Conservation (phyloP, 2,797 vertebrate species). For the Dendrocincla fuliginosa region DNA sequence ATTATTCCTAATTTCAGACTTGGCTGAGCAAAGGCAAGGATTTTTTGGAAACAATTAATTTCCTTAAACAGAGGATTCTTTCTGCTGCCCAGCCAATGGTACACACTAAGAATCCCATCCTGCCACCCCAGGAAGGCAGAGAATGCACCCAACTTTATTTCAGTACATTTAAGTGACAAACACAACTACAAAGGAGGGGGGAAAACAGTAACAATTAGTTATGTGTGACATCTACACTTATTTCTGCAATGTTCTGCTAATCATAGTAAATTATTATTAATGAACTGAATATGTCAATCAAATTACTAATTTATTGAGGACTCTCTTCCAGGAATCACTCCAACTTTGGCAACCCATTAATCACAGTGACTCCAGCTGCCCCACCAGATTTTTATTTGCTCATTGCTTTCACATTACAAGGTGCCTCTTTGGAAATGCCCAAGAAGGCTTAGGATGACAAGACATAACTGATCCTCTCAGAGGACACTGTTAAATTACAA, state of each 20-base stretch:
- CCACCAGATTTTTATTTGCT: neutral
- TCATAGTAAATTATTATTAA: neutral
- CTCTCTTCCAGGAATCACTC: conserved; percentile 32
- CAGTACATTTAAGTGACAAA: neutral
- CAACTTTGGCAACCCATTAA: conserved; percentile 48
- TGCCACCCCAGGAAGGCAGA: neutral
- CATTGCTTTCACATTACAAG: neutral
- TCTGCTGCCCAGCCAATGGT: neutral
- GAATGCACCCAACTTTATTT: neutral
- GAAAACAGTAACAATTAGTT: neutral
- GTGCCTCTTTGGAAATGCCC: neutral
- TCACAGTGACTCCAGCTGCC: conserved; percentile 78
- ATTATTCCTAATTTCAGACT: neutral
- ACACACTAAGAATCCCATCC: neutral
- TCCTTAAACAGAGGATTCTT: neutral
- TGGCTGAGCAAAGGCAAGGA: neutral
- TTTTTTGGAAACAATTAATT: neutral
- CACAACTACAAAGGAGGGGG: neutral
- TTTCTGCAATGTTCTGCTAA: neutral
- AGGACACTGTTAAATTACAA: neutral
- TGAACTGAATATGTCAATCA: neutral
- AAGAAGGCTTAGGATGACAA: neutral
- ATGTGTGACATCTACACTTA: neutral
- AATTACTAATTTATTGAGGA: neutral
- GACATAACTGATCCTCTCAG: neutral